These are phyloP conservation scores for Tamandua tetradactyla DNA, from an alignment of 2,797 vertebrate genomes.

Conservation along the genomic window DNA sequence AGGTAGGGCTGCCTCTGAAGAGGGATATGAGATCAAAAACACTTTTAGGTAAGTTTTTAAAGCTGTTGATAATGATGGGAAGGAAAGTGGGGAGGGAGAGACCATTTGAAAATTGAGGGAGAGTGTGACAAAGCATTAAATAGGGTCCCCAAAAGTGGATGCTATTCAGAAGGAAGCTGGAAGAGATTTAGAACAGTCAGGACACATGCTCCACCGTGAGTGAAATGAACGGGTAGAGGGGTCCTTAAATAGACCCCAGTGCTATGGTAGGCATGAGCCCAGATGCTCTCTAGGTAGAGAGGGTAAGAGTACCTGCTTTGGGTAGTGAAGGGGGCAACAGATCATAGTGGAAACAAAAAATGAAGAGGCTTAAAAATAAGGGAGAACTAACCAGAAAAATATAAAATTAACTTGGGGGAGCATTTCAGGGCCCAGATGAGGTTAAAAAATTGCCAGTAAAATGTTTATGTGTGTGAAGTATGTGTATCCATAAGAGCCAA, in stretches of 20 bases:
- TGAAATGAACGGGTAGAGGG: not conserved
- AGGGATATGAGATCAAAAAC: not conserved
- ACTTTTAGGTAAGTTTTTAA: not conserved
- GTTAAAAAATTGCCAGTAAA: not conserved
- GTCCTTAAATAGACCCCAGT: not conserved
- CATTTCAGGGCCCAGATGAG: not conserved
- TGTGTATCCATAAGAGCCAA: not conserved
- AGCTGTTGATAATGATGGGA: not conserved
- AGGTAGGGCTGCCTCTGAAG: not conserved
- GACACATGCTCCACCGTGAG: no score
- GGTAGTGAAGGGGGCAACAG: not conserved
- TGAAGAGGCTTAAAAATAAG: not conserved
- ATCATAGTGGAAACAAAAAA: not conserved
- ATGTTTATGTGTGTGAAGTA: not conserved
- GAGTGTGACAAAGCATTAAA: not conserved
- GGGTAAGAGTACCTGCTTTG: not conserved
- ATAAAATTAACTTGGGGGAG: not conserved
- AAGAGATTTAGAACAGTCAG: not conserved
- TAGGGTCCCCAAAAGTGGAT: accelerated
- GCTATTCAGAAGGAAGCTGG: not conserved
- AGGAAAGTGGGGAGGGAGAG: not conserved
- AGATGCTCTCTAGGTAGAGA: not conserved
- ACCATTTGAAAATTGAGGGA: not conserved
- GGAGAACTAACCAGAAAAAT: not conserved
- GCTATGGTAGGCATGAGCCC: not conserved